Evolutionary conservation across 2,888 invertebrate genomes (phyloP).

Genomic region (Machimus rusticus): DNA sequence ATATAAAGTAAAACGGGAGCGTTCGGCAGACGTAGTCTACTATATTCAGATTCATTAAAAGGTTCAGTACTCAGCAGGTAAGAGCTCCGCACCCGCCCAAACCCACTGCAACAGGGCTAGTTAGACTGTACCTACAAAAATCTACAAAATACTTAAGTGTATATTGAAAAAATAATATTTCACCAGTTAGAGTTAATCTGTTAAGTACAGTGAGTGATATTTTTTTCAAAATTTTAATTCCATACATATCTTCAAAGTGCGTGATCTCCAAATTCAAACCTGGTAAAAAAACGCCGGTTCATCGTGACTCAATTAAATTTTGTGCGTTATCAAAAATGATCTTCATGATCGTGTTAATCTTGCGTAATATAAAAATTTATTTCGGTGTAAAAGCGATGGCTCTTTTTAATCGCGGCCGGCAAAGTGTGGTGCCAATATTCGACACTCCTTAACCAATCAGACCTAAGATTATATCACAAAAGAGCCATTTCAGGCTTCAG

Average conservation of each 20-base stretch:
- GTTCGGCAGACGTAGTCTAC: constrained; percentile 53
- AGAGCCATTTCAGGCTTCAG: constrained; percentile 43
- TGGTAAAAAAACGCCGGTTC: background rate
- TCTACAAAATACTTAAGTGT: background rate
- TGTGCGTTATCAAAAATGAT: constrained; percentile 3
- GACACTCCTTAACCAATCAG: constrained; percentile 6
- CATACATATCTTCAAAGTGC: background rate
- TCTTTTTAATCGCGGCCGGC: background rate
- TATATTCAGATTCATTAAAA: constrained; percentile 55
- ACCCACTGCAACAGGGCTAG: background rate
- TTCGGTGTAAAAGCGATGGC: background rate
- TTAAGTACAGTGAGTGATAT: background rate
- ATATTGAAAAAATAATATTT: background rate
- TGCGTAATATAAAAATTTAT: background rate
- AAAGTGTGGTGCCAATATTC: background rate
- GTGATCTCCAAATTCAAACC: background rate
- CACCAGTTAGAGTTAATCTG: background rate
- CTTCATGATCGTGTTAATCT: background rate
- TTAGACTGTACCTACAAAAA: constrained; percentile 6
- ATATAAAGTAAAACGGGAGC: constrained; percentile 55
- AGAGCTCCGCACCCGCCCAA: background rate
- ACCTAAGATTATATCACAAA: constrained; percentile 14
- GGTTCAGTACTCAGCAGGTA: constrained; percentile 52
- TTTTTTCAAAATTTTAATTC: background rate
- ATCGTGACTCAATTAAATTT: background rate